Evolutionary conservation across 2,113 vertebrate genomes (phyloP).

Genomic region (Patagioenas fasciata): DNA sequence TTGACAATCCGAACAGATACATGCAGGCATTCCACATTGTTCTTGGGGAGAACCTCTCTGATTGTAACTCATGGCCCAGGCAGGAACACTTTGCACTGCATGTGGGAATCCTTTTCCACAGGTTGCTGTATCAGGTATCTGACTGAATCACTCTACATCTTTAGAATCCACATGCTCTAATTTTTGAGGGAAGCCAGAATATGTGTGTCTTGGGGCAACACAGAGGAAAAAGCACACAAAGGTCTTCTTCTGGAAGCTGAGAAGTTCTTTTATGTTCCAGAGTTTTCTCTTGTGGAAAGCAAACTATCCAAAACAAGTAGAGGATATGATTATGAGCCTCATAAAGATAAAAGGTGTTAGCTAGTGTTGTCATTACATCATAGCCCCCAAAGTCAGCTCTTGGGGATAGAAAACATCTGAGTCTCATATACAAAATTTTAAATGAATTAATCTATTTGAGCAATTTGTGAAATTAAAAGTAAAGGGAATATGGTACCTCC

Average conservation of each 20-base stretch:
- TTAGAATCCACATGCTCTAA: background rate
- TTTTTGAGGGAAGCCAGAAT: background rate
- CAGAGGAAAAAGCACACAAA: background rate
- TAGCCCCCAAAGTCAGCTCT: background rate
- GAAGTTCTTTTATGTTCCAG: background rate
- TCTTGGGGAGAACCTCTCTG: background rate
- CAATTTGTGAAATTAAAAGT: constrained; percentile 4
- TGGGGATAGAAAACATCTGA: background rate
- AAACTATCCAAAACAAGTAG: background rate
- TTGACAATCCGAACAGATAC: background rate
- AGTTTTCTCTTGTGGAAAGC: background rate
- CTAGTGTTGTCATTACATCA: constrained; percentile 28
- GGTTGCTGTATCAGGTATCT: background rate
- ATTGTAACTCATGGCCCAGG: background rate
- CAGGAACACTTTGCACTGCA: background rate
- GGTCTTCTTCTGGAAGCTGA: background rate
- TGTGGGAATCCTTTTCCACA: background rate
- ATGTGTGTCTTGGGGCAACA: background rate
- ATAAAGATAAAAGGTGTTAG: constrained; percentile 15
- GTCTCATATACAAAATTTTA: background rate
- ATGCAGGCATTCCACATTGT: background rate
- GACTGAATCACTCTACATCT: background rate
- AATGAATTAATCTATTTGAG: background rate
- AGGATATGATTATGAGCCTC: background rate
- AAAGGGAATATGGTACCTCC: background rate